Evolutionary conservation across 2,797 vertebrate genomes (phyloP), one percentile per base, ranked within the genome.

Genomic region (Peromyscus attwateri): DNA sequence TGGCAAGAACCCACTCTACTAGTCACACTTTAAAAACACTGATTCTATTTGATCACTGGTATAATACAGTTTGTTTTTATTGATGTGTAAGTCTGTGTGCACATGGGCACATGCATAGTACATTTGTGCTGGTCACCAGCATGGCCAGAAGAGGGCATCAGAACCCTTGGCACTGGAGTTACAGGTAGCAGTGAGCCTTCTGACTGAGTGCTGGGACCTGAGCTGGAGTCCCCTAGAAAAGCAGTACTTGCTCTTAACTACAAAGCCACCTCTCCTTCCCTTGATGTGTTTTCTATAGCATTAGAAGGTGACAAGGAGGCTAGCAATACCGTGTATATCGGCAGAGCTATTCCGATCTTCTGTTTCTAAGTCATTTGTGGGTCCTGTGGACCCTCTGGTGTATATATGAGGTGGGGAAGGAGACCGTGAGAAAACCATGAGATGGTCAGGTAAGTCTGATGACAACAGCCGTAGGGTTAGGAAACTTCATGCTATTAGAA

Each of bases 321-420:
- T 89, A 62, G 46, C 79, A 76, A 80, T 91, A 57, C 79, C 87
- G 95, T 95, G 81, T 92, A 92, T 87, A 87, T 82, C 94, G 80
- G 77, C 77, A 76, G 89, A 79, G 75, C 68, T 94, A 94, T 98
- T 98, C 88, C 97, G 97, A 97, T 98, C 97, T 96, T 97, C 96
- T 98, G 73, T 98, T 95, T 96, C 79, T 82, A 94, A 98, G 90
- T 97, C 98, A 96, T 97, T 98, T 97, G 97, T 98, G 96, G 95
- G 93, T 92, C 97, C 96, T 97, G 96, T 96, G 97, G 96, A 84
- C 95, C 98, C 92, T 85, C 95, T 96, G 97, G 94, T 97, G 95
- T 52, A 64, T 98, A 95, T 89, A 96, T 97, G 96, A 89, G 37
- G 77, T 79, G 31, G n/a, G 87, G 73, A 43, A 71, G 71, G 57